Evolutionary conservation across 2,113 vertebrate species (phyloP), one percentile per base, ranked within the genome.

Genomic region (Pogona vitticeps): DNA sequence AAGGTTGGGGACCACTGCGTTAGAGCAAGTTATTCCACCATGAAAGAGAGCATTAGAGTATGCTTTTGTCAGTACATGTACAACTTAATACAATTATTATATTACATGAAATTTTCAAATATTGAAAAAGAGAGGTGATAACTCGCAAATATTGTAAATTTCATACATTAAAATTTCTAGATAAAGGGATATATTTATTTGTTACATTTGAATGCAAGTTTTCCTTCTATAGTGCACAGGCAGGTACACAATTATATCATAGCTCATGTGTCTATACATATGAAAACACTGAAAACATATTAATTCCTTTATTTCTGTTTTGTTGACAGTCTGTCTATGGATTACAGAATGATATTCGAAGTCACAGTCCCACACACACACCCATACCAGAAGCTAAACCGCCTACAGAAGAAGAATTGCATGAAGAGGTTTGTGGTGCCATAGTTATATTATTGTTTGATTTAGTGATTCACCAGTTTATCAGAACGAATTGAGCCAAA

Each of bases 331-430:
- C 98, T 91, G 98, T 99, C 93, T 99, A 98, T 86, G 98, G 98
- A 93, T 97, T 99, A 95, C 98, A 99, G 96, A 99, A 98, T 2
- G 98, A 99, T 73, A 97, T 98, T 91, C 97, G 98, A 92, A 98
- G 98, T 93, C 98, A 99, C 95, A 98, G 98, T 92, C 98, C 98
- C 15, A 98, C 98, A 82, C 98, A 98, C 96, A 97, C 97, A 18
- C 98, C 98, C 18, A 96, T 95, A 81, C 97, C 98, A 59, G 98
- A 99, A 96, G 97, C 95, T 89, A 98, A 98, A 93, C 98, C 98
- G 92, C 98, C 98, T 4, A 99, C 98, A 89, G 97, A 97, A 96
- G 98, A 99, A 70, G 98, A 99, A 92, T 96, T 99, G 86, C 98
- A 97, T 52, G 97, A 98, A 93, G 98, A 99, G 98, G 98, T 99